Evolutionary conservation across 2,797 vertebrate species (phyloP).

Genomic region (Sebastes steindachneri): DNA sequence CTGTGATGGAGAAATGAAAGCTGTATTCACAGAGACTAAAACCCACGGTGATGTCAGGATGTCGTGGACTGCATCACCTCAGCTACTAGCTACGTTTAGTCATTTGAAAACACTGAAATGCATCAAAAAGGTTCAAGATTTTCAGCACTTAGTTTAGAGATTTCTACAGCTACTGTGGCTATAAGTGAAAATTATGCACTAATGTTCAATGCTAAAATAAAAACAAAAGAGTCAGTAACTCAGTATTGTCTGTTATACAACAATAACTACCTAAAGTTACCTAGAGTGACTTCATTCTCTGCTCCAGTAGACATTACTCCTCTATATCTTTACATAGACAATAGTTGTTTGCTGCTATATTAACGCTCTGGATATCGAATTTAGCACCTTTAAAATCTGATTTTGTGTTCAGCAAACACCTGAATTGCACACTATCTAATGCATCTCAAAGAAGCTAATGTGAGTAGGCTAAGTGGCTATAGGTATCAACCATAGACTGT

Average conservation of each 20-base stretch:
- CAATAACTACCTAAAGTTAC: not conserved
- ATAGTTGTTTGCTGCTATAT: too few species aligned
- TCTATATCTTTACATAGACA: too few species aligned
- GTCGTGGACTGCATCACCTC: not conserved
- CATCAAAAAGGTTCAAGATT: not conserved
- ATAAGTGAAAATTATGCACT: not conserved
- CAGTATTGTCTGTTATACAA: not conserved
- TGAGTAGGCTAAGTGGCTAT: not conserved
- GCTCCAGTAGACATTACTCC: too few species aligned
- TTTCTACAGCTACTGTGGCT: not conserved
- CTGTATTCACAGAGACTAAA: constrained; percentile 5
- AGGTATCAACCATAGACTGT: not conserved
- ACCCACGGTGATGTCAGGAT: not conserved
- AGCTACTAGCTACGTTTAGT: not conserved
- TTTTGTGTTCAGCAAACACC: not conserved
- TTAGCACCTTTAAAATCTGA: not conserved
- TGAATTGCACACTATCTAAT: not conserved
- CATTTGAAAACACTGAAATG: not conserved
- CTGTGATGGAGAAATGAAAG: constrained; percentile 31
- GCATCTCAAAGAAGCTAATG: not conserved
- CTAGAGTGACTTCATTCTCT: not conserved
- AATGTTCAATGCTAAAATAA: not conserved
- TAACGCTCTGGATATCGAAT: too few species aligned
- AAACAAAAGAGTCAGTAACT: not conserved
- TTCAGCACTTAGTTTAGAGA: not conserved